Evolutionary conservation across 1,140 invertebrate genomes (phyloP).

Genomic region (Bombus cullumanus): DNA sequence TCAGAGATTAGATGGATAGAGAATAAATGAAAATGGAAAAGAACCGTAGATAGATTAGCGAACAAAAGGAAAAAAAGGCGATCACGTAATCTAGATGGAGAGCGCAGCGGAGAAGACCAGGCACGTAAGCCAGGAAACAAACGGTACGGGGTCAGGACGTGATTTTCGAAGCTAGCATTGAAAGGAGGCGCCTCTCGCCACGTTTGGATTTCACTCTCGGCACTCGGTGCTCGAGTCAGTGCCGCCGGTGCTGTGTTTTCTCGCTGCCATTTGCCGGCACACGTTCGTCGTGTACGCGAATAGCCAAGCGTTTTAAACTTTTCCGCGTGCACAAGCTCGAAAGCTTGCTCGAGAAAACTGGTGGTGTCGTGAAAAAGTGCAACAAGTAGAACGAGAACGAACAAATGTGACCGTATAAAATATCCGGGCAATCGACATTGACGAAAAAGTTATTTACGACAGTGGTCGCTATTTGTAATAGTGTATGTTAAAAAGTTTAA

Average conservation of each 20-base stretch:
- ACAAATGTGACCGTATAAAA: too few species aligned
- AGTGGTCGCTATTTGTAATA: too few species aligned
- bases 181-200: slow-evolving; percentile 69
- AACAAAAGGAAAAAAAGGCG: too few species aligned
- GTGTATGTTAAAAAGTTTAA: too few species aligned
- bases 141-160: slow-evolving; percentile 34
- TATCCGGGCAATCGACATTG: too few species aligned
- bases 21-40: too few species aligned
- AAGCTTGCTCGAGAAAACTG: neutral
- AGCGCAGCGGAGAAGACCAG: too few species aligned
- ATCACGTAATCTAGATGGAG: too few species aligned
- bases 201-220: slow-evolving; percentile 76
- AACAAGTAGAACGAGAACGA: slow-evolving; percentile 11
- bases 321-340: neutral
- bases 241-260: slow-evolving; percentile 14
- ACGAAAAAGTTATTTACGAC: too few species aligned
- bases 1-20: too few species aligned
- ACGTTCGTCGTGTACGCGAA: neutral
- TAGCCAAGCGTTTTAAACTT: neutral
- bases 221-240: slow-evolving; percentile 62
- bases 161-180: slow-evolving; percentile 72
- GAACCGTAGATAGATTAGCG: too few species aligned
- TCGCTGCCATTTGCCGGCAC: slow-evolving; percentile 35
- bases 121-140: neutral
- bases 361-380: slow-evolving; percentile 26